Evolutionary conservation across 2,888 invertebrate genomes (phyloP), one percentile per base, ranked within the genome.

Genomic region (Hermaeophaga mercurialis): DNA sequence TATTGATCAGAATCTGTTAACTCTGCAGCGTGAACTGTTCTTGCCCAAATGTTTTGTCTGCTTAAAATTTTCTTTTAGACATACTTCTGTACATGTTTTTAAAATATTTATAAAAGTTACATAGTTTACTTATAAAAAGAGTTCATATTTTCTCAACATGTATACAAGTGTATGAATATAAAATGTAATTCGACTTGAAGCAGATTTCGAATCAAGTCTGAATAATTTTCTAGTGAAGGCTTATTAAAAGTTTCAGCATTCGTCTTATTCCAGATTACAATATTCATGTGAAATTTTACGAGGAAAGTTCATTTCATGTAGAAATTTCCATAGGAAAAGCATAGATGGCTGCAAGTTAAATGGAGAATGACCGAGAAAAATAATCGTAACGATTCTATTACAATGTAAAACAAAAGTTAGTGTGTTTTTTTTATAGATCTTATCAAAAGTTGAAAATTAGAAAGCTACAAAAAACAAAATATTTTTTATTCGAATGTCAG

Each of bases 191-290:
- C 28, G 26, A 46, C 53, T 52, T 48, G 18, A 44, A 41, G 33
- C 44, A 44, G 17, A 39, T 45, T 39, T 14, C 18, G 48, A 59
- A 56, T 59, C 38, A 39, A 53, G 45, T 45, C 46, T 34, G 53
- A 43, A 50, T 59, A 56, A 59, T 56, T 59, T 59, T 34, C 46
- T 46, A 43, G 59, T 56, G 59, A 56, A 48, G 52, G 48, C 59
- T 59, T 56, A 59, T 56, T 56, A 59, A 56, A 59, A 59, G 31
- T 59, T 56, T 55, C 46, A 46, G 41, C 50, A 54, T 58, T 48
- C 43, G 43, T 55, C 58, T 55, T 47, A 47, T 52, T 34, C 36
- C 36, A 44, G 50, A 54, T 49, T 50, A 58, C 24, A 28, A 54
- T 45, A 54, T 50, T 48, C 39, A 50, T 49, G 58, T 50, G 33